Evolutionary conservation across 1,140 invertebrate species (phyloP).

Genomic region (Danaus plexippus): DNA sequence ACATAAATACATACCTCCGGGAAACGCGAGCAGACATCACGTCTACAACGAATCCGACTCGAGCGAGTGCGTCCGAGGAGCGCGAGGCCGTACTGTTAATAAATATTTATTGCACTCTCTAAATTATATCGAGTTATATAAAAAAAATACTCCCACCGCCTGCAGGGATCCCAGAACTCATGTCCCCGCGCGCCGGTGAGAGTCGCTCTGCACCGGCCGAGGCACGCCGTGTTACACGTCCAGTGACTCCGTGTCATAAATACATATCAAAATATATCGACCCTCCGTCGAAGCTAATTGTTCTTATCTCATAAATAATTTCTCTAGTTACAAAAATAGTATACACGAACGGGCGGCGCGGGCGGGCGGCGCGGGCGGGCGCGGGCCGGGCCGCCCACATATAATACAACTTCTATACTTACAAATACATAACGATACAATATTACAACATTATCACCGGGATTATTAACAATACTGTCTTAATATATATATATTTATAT

Average conservation of each 20-base stretch:
- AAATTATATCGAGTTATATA: conserved; percentile 32
- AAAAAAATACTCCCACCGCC: conserved; percentile 27
- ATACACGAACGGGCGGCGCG: conserved; percentile 30
- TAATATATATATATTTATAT: conserved; percentile 16
- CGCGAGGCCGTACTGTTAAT: conserved; percentile 38
- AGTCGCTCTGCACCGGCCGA: conserved; percentile 42
- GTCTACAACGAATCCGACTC: conserved; percentile 6
- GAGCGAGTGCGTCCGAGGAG: no score
- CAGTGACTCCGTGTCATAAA: conserved; percentile 51
- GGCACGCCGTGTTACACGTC: conserved; percentile 53
- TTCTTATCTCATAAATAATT: conserved; percentile 72
- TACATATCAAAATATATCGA: conserved; percentile 71
- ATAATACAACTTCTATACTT: conserved; percentile 60
- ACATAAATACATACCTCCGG: conserved; percentile 20
- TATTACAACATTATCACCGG: conserved; percentile 72
- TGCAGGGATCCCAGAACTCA: conserved; percentile 22
- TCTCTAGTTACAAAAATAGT: conserved; percentile 71
- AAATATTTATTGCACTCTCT: conserved; percentile 67
- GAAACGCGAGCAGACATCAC: neutral
- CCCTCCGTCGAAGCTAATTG: conserved; percentile 51
- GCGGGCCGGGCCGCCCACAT: neutral
- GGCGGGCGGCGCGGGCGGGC: no score
- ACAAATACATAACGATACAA: conserved; percentile 71
- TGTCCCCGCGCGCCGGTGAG: conserved; percentile 30
- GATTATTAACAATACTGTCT: conserved; percentile 68